These are phyloP conservation scores for Tretioscincus oriximinensis DNA, from an alignment of 2,113 vertebrate genomes.

Conservation along the genomic window DNA sequence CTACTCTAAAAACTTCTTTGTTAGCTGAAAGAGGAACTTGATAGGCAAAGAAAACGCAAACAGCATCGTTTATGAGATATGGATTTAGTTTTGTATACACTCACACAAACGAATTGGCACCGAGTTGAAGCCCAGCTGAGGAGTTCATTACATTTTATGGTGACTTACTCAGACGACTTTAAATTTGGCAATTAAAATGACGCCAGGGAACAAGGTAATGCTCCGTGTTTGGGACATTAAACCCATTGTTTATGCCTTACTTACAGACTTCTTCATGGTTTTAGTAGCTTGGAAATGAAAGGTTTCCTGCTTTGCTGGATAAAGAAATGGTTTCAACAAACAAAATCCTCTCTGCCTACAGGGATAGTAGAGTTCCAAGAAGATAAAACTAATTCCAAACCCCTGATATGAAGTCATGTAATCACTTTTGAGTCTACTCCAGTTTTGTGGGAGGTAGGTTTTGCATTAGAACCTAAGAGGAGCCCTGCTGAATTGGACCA, in stretches of 20 bases:
- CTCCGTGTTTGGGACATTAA: conserved; percentile 46
- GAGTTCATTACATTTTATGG: conserved; percentile 46
- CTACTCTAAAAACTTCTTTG: not conserved
- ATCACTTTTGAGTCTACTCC: not conserved
- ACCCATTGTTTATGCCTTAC: conserved; percentile 50
- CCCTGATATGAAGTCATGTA: not conserved
- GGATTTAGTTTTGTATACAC: conserved; percentile 1
- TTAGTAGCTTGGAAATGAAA: conserved; percentile 27
- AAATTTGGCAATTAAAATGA: conserved; percentile 61
- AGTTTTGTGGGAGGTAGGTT: not conserved
- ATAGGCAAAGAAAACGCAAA: conserved; percentile 25
- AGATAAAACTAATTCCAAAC: not conserved
- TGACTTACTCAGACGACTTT: conserved; percentile 43
- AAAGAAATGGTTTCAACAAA: conserved; percentile 26
- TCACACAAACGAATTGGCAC: conserved; percentile 28
- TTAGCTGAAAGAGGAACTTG: conserved; percentile 15
- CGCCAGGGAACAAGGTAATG: conserved; percentile 45
- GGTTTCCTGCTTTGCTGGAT: conserved; percentile 27
- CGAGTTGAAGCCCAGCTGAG: conserved; percentile 44
- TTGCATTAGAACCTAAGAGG: not conserved
- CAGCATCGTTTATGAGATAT: conserved; percentile 30
- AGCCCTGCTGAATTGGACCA: too few relatives aligned
- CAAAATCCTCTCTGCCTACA: not conserved
- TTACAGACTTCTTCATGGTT: conserved; percentile 40
- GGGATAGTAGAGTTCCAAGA: not conserved